These are phyloP conservation scores for Malachius bipustulatus DNA, from an alignment of 2,888 invertebrate genomes.

Conservation along the genomic window DNA sequence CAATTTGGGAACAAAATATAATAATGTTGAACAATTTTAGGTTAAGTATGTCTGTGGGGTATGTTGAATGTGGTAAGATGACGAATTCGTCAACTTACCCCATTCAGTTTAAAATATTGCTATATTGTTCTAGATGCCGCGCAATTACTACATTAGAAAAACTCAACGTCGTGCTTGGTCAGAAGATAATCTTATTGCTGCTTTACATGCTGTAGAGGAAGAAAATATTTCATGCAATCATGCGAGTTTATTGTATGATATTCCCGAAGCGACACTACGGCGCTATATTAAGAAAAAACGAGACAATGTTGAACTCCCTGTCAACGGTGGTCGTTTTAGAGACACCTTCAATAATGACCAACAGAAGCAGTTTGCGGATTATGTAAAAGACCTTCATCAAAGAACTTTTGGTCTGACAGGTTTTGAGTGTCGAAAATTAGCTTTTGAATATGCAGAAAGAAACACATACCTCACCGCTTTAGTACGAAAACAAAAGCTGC, in stretches of 20 bases:
- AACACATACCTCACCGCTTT: conserved; percentile 16
- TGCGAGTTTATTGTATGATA: conserved; percentile 11
- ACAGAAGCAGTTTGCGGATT: conserved; percentile 16
- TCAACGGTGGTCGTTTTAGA: conserved; percentile 13
- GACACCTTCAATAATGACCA: conserved; percentile 13
- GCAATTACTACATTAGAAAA: conserved; percentile 14
- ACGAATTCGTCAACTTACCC: conserved; percentile 17
- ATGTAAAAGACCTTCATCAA: conserved; percentile 13
- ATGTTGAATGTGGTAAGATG: conserved; percentile 14
- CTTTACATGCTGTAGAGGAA: conserved; percentile 15
- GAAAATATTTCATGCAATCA: conserved; percentile 13
- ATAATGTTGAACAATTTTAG: too few species aligned
- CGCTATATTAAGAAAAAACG: conserved; percentile 16
- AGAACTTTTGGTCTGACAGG: conserved; percentile 15
- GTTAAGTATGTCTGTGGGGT: too few species aligned
- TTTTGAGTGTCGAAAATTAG: conserved; percentile 14
- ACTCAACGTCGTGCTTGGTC: conserved; percentile 15
- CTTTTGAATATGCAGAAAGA: conserved; percentile 16
- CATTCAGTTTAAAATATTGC: conserved; percentile 6
- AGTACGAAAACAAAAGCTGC: conserved; percentile 14
- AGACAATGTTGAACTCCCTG: conserved; percentile 13
- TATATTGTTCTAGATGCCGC: conserved; percentile 14
- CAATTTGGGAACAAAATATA: too few species aligned
- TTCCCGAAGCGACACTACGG: conserved; percentile 14
- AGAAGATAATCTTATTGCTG: conserved; percentile 16